Conservation (phyloP, 2,113 vertebrate genomes). For the Amphiprion percula region DNA sequence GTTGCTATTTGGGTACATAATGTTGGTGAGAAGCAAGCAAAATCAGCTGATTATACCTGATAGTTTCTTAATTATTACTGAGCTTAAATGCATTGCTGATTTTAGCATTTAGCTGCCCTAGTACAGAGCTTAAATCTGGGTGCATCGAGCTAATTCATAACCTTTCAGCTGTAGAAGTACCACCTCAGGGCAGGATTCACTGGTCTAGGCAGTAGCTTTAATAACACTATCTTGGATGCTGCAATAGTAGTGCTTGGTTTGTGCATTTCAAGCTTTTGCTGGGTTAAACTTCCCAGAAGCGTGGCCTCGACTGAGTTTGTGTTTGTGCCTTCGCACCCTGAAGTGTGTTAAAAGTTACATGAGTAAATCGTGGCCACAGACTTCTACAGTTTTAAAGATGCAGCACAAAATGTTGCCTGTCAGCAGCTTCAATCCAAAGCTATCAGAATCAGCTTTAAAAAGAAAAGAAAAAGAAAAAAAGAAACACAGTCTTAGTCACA, state of each 20-base stretch:
- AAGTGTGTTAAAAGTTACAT: not conserved
- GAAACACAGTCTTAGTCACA: constrained; percentile 42
- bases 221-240: not conserved
- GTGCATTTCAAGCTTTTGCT: too few species aligned
- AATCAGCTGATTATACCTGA: not conserved
- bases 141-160: too few species aligned
- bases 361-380: not conserved
- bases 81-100: not conserved
- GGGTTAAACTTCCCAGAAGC: not conserved
- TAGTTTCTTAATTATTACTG: not conserved
- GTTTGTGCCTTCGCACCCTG: not conserved
- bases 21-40: too few species aligned
- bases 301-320: not conserved
- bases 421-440: constrained; percentile 37
- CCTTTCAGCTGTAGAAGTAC: too few species aligned
- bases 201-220: not conserved
- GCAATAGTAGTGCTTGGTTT: too few species aligned
- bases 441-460: constrained; percentile 49
- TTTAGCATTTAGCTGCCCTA: not conserved
- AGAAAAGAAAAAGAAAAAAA: too few species aligned
- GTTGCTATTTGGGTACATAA: too few species aligned
- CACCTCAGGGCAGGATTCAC: not conserved
- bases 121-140: too few species aligned
- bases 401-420: constrained; percentile 14
- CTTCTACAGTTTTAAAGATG: not conserved